phyloP scores from a whole-genome alignment of 1,140 invertebrate species.

The Drosophila sp. region DNA sequence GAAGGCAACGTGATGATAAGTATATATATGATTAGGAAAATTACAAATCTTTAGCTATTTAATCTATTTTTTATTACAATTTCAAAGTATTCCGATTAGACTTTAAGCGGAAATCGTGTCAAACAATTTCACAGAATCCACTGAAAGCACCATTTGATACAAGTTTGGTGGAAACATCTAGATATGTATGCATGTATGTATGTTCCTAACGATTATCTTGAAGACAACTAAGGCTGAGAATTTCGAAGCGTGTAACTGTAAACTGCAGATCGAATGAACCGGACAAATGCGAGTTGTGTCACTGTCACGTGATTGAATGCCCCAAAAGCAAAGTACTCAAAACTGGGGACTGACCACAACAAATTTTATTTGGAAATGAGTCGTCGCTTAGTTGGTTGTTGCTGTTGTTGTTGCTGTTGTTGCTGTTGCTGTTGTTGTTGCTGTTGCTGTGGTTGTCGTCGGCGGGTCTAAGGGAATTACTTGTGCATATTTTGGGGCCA shows the following conservation, averaged over 20 bases:
- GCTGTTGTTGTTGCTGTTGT: constrained; percentile 3
- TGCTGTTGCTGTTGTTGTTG: background rate
- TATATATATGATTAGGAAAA: too few relatives aligned
- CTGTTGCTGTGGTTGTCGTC: constrained; percentile 9
- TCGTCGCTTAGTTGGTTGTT: constrained; percentile 11
- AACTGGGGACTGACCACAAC: constrained; percentile 63
- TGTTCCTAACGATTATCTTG: background rate
- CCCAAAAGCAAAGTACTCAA: constrained; percentile 9
- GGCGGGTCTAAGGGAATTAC: constrained; percentile 37
- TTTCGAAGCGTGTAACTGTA: constrained; percentile 34
- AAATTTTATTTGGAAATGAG: constrained; percentile 76
- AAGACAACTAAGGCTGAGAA: background rate
- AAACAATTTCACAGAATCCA: background rate
- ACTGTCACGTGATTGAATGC: constrained; percentile 52
- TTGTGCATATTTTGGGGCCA: constrained; percentile 39
- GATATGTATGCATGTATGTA: too few relatives aligned
- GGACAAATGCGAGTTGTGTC: constrained; percentile 30
- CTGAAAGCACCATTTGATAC: background rate
- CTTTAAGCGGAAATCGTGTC: too few relatives aligned
- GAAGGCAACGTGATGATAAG: too few relatives aligned
- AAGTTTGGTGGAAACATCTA: background rate
- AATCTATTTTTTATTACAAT: too few relatives aligned
- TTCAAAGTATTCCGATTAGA: too few relatives aligned
- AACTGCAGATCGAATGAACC: constrained; percentile 26
- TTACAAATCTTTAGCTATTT: too few relatives aligned